phyloP scores from a whole-genome alignment of 2,888 invertebrate genomes.

The Rhagonycha lutea region DNA sequence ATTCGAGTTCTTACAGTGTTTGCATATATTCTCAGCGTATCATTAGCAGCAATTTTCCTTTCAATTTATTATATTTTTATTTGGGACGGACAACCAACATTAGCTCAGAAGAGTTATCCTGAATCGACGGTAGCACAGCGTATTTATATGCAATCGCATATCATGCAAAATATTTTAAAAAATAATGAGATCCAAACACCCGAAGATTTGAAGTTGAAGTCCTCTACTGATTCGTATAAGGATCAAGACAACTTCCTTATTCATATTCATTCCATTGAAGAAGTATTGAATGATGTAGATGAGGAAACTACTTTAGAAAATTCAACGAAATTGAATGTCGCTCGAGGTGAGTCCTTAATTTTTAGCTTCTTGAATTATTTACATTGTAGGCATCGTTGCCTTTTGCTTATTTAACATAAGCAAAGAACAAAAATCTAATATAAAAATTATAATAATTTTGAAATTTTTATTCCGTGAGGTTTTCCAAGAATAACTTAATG shows the following conservation, averaged over 20 bases:
- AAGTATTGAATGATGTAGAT: background rate
- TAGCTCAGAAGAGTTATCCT: constrained; percentile 38
- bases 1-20: constrained; percentile 76
- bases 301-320: background rate
- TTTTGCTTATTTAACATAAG: too few species aligned
- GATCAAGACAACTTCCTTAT: background rate
- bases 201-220: background rate
- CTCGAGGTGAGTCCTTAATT: background rate
- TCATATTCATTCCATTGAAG: background rate
- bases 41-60: constrained; percentile 80
- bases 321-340: background rate
- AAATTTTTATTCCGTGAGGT: too few species aligned
- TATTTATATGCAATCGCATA: background rate
- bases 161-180: background rate
- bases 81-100: constrained; percentile 72
- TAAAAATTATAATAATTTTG: too few species aligned
- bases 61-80: constrained; percentile 82
- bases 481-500: too few species aligned
- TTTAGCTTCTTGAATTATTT: background rate
- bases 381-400: too few species aligned
- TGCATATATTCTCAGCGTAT: constrained; percentile 82
- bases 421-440: too few species aligned
- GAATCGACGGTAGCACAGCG: background rate
- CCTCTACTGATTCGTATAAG: background rate
- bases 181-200: background rate